Percentiles rank a stretch among this genome's conserved stretches.
Evolutionary conservation across 2,888 invertebrate genomes (phyloP).

Genomic region (Anodontia alba): DNA sequence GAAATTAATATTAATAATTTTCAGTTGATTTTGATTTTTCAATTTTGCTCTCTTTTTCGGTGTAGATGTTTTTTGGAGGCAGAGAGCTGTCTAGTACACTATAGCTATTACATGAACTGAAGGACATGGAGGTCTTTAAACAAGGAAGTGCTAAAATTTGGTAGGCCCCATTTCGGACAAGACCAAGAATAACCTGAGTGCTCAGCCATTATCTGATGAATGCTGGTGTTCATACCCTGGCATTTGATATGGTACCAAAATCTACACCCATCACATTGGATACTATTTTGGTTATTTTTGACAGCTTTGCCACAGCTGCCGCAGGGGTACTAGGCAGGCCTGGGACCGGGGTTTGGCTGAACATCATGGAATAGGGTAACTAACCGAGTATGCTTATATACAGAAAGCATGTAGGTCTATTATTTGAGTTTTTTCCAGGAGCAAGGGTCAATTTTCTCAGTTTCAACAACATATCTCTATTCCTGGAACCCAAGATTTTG

Average conservation of each 20-base stretch:
- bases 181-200: slow-evolving; percentile 21
- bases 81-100: no score
- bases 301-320: slow-evolving; percentile 20
- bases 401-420: background rate
- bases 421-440: background rate
- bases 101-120: no score
- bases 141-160: background rate
- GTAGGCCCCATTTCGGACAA: slow-evolving; percentile 13
- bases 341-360: slow-evolving; percentile 14
- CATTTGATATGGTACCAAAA: slow-evolving; percentile 16
- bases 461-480: background rate
- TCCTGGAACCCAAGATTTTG: background rate
- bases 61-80: background rate
- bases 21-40: no score
- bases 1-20: no score
- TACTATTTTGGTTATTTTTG: background rate
- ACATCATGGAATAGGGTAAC: slow-evolving; percentile 60
- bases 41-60: background rate
- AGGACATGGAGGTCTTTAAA: background rate
- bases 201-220: no score
- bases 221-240: no score
- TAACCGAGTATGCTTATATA: slow-evolving; percentile 85
- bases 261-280: slow-evolving; percentile 23
- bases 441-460: background rate
- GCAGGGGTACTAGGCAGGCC: slow-evolving; percentile 23